A percentile compares a stretch with the other conserved stretches of the same genome.
Evolutionary conservation across 2,113 vertebrate genomes (phyloP).

Genomic region (Merops nubicus): DNA sequence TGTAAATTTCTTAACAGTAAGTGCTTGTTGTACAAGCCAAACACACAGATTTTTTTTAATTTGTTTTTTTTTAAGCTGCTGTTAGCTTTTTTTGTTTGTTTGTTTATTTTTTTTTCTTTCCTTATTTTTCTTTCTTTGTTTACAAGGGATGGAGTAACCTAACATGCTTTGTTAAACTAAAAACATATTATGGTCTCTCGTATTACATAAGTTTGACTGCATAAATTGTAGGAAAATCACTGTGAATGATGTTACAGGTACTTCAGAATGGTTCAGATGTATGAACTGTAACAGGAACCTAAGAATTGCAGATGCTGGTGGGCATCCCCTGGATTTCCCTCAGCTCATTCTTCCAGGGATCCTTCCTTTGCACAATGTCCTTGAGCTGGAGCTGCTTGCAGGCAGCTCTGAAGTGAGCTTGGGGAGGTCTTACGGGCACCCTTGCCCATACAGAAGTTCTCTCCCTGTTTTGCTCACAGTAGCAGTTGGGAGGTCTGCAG

Average conservation of each 20-base stretch:
- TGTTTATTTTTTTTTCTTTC: neutral
- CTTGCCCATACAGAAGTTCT: neutral
- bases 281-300: neutral
- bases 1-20: neutral
- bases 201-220: slow-evolving; percentile 47
- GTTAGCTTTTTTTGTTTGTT: neutral
- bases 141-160: slow-evolving; percentile 43
- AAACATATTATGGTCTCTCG: slow-evolving; percentile 31
- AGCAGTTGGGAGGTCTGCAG: neutral
- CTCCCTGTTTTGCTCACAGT: neutral
- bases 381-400: neutral
- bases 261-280: neutral
- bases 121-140: neutral
- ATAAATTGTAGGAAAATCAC: slow-evolving; percentile 38
- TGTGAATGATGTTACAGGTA: slow-evolving; percentile 10
- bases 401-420: neutral
- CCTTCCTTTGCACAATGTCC: neutral
- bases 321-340: neutral
- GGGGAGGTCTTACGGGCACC: neutral
- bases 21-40: neutral
- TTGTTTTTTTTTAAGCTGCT: neutral
- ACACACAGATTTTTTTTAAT: neutral
- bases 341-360: neutral
- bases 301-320: neutral
- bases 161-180: slow-evolving; percentile 51